Conservation (phyloP, 2,888 invertebrate genomes). For the Tenthredo mesomela region DNA sequence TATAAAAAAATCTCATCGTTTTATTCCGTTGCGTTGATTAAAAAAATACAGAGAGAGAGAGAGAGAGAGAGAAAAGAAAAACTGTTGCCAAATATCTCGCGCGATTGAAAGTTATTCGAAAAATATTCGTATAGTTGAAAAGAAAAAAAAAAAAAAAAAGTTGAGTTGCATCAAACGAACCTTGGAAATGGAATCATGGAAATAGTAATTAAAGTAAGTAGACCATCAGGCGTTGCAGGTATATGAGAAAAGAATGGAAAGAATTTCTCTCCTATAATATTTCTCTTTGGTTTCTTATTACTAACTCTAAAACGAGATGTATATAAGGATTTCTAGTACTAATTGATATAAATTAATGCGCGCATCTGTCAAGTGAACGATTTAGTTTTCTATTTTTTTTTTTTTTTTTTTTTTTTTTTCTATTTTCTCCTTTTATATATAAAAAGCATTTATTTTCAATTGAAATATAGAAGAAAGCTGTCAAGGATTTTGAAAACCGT, state of each 20-base stretch:
- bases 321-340: too few relatives aligned
- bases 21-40: background rate
- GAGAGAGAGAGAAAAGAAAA: too few relatives aligned
- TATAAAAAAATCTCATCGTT: background rate
- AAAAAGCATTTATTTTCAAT: background rate
- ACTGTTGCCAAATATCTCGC: too few relatives aligned
- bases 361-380: background rate
- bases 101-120: too few relatives aligned
- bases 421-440: background rate
- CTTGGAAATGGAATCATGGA: constrained; percentile 4
- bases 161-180: background rate
- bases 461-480: background rate
- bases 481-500: background rate
- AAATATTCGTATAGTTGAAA: background rate
- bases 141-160: background rate
- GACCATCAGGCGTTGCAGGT: background rate
- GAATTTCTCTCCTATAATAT: constrained; percentile 7
- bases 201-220: constrained; percentile 43
- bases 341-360: too few relatives aligned
- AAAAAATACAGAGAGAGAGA: background rate
- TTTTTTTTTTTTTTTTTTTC: background rate
- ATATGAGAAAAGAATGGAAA: background rate
- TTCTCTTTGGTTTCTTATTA: background rate
- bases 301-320: too few relatives aligned
- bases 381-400: background rate